These are phyloP conservation scores for Drosophila peninsularis DNA, from an alignment of 2,888 invertebrate species.

Conservation along the genomic window DNA sequence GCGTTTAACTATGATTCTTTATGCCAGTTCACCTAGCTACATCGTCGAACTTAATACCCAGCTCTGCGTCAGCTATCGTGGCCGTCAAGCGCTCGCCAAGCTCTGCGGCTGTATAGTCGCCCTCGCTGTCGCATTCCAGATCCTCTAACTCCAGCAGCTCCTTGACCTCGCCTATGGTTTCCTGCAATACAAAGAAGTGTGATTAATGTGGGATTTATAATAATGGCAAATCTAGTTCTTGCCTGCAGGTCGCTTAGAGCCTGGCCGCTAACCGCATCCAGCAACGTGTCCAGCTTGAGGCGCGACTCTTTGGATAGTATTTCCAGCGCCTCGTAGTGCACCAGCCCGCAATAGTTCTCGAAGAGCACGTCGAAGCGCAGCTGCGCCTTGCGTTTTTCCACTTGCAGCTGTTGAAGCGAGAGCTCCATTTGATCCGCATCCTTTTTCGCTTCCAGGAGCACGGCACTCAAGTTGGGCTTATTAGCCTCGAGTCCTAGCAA, in stretches of 20 bases:
- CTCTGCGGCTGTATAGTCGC: conserved; percentile 85
- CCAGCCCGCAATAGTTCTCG: conserved; percentile 94
- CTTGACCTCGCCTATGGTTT: conserved; percentile 91
- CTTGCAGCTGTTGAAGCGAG: conserved; percentile 76
- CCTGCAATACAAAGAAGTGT: conserved; percentile 82
- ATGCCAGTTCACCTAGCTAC: conserved; percentile 86
- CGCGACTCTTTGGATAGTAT: conserved; percentile 93
- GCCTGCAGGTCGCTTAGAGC: conserved; percentile 87
- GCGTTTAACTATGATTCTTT: background rate
- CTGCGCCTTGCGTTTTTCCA: conserved; percentile 84
- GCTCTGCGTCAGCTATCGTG: conserved; percentile 88
- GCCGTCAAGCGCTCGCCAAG: conserved; percentile 86
- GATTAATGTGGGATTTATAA: background rate
- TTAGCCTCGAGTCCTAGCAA: conserved; percentile 84
- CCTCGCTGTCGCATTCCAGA: conserved; percentile 87
- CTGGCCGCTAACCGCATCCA: conserved; percentile 86
- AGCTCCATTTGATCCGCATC: conserved; percentile 86
- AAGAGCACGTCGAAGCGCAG: conserved; percentile 92
- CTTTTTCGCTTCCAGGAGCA: conserved; percentile 89
- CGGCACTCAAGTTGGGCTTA: conserved; percentile 82
- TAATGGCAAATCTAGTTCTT: background rate
- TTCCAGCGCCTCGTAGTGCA: conserved; percentile 95
- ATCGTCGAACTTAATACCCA: conserved; percentile 88
- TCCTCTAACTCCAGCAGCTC: conserved; percentile 91
- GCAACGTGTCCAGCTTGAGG: conserved; percentile 89